These are phyloP conservation scores for Lycophotia porphyrea DNA, from an alignment of 2,888 invertebrate genomes.

Conservation along the genomic window DNA sequence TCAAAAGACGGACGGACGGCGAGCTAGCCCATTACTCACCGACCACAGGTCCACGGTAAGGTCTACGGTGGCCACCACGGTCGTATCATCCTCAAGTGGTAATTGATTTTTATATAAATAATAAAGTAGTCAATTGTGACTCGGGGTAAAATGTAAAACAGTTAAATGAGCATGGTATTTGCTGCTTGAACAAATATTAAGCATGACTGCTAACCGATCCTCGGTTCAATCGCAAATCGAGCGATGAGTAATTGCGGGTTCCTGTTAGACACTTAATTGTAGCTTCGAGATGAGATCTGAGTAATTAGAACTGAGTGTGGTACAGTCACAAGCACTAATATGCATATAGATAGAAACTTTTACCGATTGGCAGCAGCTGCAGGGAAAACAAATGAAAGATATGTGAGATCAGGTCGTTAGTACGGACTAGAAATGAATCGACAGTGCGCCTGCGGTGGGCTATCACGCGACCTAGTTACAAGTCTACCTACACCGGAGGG, in stretches of 20 bases:
- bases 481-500: too few species aligned
- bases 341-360: not conserved
- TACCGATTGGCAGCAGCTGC: not conserved
- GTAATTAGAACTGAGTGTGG: not conserved
- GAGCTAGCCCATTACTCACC: too few species aligned
- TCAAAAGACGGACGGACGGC: too few species aligned
- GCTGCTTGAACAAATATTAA: not conserved
- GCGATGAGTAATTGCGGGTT: not conserved
- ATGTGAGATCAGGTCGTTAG: too few species aligned
- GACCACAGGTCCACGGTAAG: too few species aligned
- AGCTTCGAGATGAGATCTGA: not conserved
- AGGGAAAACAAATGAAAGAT: too few species aligned
- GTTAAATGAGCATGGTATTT: not conserved
- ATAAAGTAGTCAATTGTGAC: not conserved
- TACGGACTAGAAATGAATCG: too few species aligned
- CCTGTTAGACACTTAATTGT: not conserved
- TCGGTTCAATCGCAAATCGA: not conserved
- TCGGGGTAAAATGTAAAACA: not conserved
- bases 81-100: too few species aligned
- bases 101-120: too few species aligned
- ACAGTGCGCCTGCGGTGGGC: too few species aligned
- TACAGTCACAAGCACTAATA: not conserved
- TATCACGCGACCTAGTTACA: too few species aligned
- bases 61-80: too few species aligned
- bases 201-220: not conserved